A percentile compares a stretch with the other conserved stretches of the same genome.
Evolutionary conservation across 2,888 invertebrate species (phyloP).

Genomic region (Erebia ligea): DNA sequence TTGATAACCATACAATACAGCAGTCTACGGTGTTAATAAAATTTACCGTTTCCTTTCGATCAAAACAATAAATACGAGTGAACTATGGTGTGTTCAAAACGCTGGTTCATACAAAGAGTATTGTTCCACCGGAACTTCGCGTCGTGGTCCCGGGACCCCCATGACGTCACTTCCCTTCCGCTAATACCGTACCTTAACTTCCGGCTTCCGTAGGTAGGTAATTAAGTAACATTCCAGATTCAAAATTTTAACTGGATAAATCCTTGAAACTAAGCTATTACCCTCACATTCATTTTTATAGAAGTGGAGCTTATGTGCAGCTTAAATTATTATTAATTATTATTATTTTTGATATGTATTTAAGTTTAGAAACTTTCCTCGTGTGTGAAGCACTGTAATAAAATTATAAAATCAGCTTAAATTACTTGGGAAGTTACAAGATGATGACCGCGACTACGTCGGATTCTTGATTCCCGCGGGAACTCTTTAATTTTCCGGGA

Average conservation of each 20-base stretch:
- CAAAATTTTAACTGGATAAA: neutral
- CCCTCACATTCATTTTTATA: too few relatives aligned
- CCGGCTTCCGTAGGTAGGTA: conserved; percentile 51
- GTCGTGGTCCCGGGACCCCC: conserved; percentile 53
- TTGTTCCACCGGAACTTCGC: conserved; percentile 66
- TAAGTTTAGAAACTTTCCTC: too few relatives aligned
- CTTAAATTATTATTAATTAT: too few relatives aligned
- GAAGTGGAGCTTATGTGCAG: too few relatives aligned
- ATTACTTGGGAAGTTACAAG: too few relatives aligned
- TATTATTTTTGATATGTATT: too few relatives aligned
- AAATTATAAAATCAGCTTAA: too few relatives aligned
- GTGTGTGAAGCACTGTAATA: too few relatives aligned
- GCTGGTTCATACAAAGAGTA: conserved; percentile 52
- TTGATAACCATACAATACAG: conserved; percentile 26
- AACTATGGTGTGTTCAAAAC: conserved; percentile 37
- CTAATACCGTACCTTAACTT: conserved; percentile 54
- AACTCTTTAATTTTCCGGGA: too few relatives aligned
- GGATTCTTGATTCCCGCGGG: too few relatives aligned
- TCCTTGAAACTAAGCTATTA: too few relatives aligned
- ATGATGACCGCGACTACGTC: too few relatives aligned
- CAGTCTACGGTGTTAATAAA: conserved; percentile 24
- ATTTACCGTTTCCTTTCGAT: conserved; percentile 36
- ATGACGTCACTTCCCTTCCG: conserved; percentile 66
- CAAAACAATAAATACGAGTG: conserved; percentile 28
- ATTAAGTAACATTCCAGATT: neutral